phyloP scores from a whole-genome alignment of 2,113 vertebrate species.

The Planiliza haematocheilus region DNA sequence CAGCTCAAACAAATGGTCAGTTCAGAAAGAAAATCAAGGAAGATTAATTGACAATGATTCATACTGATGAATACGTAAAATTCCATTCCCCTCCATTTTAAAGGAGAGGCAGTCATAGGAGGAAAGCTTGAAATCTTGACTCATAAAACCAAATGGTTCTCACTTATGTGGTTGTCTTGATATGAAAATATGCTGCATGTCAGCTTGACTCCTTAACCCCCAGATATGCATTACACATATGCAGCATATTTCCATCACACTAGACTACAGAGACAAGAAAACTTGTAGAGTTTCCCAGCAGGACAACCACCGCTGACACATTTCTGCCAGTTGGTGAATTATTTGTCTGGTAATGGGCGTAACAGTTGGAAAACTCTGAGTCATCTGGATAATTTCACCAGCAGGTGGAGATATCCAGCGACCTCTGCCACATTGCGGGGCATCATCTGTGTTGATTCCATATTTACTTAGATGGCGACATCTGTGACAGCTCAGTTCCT shows the following conservation, averaged over 20 bases:
- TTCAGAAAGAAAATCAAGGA: too few species aligned
- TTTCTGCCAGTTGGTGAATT: slow-evolving; percentile 46
- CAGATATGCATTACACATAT: background rate
- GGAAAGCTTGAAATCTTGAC: background rate
- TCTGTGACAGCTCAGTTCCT: slow-evolving; percentile 26
- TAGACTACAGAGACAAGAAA: background rate
- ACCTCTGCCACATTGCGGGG: slow-evolving; percentile 15
- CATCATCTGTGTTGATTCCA: slow-evolving; percentile 27
- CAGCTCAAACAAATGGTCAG: too few species aligned
- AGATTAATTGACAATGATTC: too few species aligned
- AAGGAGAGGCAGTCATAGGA: too few species aligned
- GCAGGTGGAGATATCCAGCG: slow-evolving; percentile 65
- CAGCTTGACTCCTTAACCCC: background rate
- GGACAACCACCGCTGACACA: slow-evolving; percentile 37
- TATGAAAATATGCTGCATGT: slow-evolving; percentile 11
- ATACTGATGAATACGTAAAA: too few species aligned
- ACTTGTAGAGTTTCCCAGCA: slow-evolving; percentile 22
- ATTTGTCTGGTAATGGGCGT: slow-evolving; percentile 48
- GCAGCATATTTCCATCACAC: background rate
- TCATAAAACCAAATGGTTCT: background rate
- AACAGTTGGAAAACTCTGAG: slow-evolving; percentile 52
- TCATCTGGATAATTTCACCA: slow-evolving; percentile 52
- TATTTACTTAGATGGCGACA: slow-evolving; percentile 42
- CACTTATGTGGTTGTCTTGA: background rate
- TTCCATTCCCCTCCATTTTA: too few species aligned